Evolutionary conservation across 2,888 invertebrate genomes (phyloP).

Genomic region (Xanthostigma xanthostigma): DNA sequence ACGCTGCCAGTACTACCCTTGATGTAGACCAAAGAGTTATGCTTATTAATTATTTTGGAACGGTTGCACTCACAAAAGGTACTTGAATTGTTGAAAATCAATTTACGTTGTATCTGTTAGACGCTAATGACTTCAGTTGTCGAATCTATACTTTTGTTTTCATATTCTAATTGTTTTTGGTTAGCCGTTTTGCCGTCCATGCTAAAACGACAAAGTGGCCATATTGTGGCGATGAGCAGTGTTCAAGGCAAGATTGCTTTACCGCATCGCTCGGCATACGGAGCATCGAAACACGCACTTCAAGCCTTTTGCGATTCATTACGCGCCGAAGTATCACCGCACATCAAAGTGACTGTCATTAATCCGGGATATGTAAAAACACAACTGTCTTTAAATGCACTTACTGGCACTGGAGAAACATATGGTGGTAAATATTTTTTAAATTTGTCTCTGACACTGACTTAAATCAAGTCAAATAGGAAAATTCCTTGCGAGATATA

Average conservation of each 20-base stretch:
- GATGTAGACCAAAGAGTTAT: constrained; percentile 79
- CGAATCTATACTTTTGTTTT: no score
- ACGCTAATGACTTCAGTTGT: no score
- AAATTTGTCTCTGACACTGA: no score
- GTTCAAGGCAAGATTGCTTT: constrained; percentile 85
- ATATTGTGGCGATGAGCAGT: constrained; percentile 80
- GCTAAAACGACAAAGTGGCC: constrained; percentile 59
- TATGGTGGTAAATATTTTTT: constrained; percentile 48
- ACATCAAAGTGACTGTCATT: constrained; percentile 72
- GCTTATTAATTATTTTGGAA: constrained; percentile 89
- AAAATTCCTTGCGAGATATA: not conserved
- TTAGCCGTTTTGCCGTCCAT: constrained; percentile 70
- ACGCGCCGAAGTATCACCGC: constrained; percentile 67
- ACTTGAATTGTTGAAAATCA: constrained; percentile 11
- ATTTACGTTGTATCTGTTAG: not conserved
- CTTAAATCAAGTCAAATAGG: no score
- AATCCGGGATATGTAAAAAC: constrained; percentile 87
- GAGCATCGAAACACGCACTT: constrained; percentile 87
- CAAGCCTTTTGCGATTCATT: constrained; percentile 89
- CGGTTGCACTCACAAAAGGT: constrained; percentile 85
- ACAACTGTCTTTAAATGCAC: constrained; percentile 79
- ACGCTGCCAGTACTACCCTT: constrained; percentile 53
- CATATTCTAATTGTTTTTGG: constrained; percentile 20
- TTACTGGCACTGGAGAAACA: constrained; percentile 61
- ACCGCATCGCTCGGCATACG: constrained; percentile 77